Conservation (phyloP, 2,797 vertebrate species). For the Amblyraja radiata region DNA sequence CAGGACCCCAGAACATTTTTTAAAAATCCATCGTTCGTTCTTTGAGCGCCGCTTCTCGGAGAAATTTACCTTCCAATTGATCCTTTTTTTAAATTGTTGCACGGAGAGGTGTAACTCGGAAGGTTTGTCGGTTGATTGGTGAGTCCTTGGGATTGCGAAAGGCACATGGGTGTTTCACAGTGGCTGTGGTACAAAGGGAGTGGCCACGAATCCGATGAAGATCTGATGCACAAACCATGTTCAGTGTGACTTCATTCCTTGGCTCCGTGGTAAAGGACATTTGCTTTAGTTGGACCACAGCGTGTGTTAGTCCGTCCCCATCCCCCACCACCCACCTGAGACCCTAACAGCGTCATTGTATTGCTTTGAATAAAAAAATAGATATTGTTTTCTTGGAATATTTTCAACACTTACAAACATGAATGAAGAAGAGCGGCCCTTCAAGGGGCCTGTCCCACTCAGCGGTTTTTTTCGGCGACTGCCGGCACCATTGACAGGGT, state of each 20-base stretch:
- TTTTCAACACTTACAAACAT: conserved; percentile 20
- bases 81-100: not conserved
- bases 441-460: not conserved
- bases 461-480: too few species aligned
- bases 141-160: too few species aligned
- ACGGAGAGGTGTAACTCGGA: not conserved
- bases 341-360: not conserved
- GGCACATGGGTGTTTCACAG: not conserved
- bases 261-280: not conserved
- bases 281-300: not conserved
- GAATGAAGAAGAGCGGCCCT: not conserved
- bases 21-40: not conserved
- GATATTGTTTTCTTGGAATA: not conserved
- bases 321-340: too few species aligned
- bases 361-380: conserved; percentile 30
- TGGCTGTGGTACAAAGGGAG: not conserved
- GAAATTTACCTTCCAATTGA: not conserved
- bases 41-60: not conserved
- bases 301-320: too few species aligned
- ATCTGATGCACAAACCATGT: not conserved
- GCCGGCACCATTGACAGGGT: too few species aligned
- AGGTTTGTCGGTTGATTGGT: not conserved
- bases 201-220: not conserved
- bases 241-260: not conserved
- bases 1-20: not conserved